phyloP scores from a whole-genome alignment of 2,797 vertebrate species.

The Bucorvus abyssinicus region DNA sequence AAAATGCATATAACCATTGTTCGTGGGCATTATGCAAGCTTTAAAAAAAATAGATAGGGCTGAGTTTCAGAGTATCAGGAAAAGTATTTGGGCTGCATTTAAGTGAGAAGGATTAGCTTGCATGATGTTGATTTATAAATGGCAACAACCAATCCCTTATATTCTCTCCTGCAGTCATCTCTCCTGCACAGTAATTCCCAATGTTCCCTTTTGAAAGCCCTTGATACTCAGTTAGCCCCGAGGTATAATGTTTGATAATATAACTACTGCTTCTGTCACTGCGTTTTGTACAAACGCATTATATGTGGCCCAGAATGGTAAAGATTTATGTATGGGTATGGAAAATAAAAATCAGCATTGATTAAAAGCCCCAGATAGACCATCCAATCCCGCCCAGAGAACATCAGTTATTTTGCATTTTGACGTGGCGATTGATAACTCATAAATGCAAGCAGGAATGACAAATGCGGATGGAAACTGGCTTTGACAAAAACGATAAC shows the following conservation, averaged over 20 bases:
- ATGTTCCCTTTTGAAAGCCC: constrained; percentile 87
- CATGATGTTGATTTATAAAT: constrained; percentile 89
- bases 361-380: constrained; percentile 99
- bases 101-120: constrained; percentile 87
- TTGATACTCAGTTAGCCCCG: constrained; percentile 90
- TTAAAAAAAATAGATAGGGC: constrained; percentile 68
- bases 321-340: constrained; percentile 92
- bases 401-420: constrained; percentile 99
- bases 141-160: constrained; percentile 86
- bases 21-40: constrained; percentile 72
- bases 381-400: constrained; percentile 97
- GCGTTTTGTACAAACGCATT: constrained; percentile 89
- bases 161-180: constrained; percentile 81
- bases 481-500: constrained; percentile 99
- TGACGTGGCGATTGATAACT: constrained; percentile 99
- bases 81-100: constrained; percentile 74
- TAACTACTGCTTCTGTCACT: constrained; percentile 95
- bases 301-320: constrained; percentile 89
- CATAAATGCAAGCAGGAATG: constrained; percentile 96
- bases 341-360: constrained; percentile 95
- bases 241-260: constrained; percentile 97
- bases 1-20: constrained; percentile 72
- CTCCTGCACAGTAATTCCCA: constrained; percentile 83
- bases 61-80: constrained; percentile 68
- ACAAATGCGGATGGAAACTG: constrained; percentile 99